Percentiles rank a stretch among this genome's conserved stretches.
Conservation (phyloP, 2,797 vertebrate species). For the Hybognathus amarus region DNA sequence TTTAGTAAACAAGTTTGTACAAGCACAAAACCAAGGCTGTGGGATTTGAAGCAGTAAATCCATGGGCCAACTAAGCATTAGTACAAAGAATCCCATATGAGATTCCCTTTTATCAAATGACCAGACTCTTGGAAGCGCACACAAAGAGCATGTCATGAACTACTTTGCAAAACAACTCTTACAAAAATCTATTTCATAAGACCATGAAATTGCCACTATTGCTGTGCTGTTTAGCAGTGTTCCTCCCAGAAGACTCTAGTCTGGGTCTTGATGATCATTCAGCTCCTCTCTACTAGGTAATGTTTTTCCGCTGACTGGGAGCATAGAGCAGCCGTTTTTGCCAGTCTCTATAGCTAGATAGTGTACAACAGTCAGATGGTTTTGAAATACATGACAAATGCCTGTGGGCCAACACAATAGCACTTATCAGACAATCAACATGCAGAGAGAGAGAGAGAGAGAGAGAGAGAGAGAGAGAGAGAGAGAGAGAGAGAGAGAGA, state of each 20-base stretch:
- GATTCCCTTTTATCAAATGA: conserved; percentile 10
- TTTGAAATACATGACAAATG: conserved; percentile 77
- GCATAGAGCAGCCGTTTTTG: conserved; percentile 76
- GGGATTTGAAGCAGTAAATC: not conserved
- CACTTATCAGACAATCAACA: conserved; percentile 64
- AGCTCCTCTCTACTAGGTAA: conserved; percentile 10
- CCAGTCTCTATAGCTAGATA: conserved; percentile 71
- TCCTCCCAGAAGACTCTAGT: conserved; percentile 16
- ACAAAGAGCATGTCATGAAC: conserved; percentile 27
- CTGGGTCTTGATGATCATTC: conserved; percentile 25
- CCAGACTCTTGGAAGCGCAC: not conserved
- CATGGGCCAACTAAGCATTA: not conserved
- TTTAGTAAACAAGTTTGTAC: not conserved
- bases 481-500: conserved; percentile 56
- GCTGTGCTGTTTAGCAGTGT: conserved; percentile 13
- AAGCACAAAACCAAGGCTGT: not conserved
- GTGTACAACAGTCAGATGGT: conserved; percentile 76
- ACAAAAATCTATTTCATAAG: conserved; percentile 23
- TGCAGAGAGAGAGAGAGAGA: conserved; percentile 47
- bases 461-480: conserved; percentile 43
- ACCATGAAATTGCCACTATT: conserved; percentile 19
- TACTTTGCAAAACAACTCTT: conserved; percentile 26
- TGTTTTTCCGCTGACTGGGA: conserved; percentile 55
- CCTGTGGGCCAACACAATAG: conserved; percentile 61
- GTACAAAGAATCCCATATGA: not conserved